Evolutionary conservation across 1,140 invertebrate genomes (phyloP), one percentile per base, ranked within the genome.

Genomic region (Sminthurides bifidus): DNA sequence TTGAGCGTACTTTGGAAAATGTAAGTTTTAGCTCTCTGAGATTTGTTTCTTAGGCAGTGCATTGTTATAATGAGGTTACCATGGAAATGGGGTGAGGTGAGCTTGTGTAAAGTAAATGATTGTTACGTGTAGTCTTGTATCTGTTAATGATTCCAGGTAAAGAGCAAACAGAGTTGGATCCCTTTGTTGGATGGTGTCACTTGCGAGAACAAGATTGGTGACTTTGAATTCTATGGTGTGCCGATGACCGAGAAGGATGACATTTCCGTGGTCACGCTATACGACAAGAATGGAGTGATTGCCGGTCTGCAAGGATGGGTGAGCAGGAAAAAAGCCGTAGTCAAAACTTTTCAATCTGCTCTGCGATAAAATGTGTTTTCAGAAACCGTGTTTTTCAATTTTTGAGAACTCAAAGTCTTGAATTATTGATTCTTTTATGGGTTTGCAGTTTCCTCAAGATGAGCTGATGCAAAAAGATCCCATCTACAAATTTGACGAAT

Each of bases 281-380:
- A 54, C 48, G 59, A 61, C 26, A 24, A 21, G 17, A 54, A 61
- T 1, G 59, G 59, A 10, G 40, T 54, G 8, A 54, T 61, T 30
- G 51, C 54, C 19, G 59, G 59, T 41, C 53, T 61, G 23, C 54
- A 56, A 29, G 49, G 41, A 29, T 50, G 43, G 15, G 58, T 59
- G 46, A 50, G 41, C 21, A 38, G n/a, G 6, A 12, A 19, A 10
- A 8, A 24, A 14, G 41, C 35, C 15, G 33, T 23, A 52, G 19
- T 5, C 10, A 26, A 23, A 12, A 30, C 5, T 30, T 26, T 19
- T 8, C 5, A 26, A 30, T 30, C 15, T 26, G n/a, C n/a, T n/a
- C 27, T 26, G 33, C 33, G 8, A 35, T n/a, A 10, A 35, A 35
- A 35, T 35, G 33, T 35, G 10, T 19, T 21, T 17, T 17, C 12